Base-by-base conservation (phyloP, 2,888 invertebrate species). In the Watsonalla cultraria region DNA sequence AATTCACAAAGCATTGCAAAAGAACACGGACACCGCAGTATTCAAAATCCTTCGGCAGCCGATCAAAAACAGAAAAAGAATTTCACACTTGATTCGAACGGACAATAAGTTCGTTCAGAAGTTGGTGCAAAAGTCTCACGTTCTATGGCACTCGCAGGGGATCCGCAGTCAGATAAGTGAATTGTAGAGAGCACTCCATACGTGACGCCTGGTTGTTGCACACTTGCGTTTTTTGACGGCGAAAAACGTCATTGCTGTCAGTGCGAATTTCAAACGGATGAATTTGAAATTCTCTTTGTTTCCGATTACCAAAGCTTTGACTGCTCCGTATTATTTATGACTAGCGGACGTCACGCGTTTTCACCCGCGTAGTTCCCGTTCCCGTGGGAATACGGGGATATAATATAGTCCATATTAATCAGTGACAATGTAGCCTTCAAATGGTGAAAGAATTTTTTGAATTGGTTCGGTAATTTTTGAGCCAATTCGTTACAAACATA, bases 151-250 rank as follows among this genome's bases (percentile, higher is more conserved):
- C 57, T 74, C 75, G 68, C 72, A 68, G 64, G 76, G 77, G 74
- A 70, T 59, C 59, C 65, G 54, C 58, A 59, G 66, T 64, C 64
- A 68, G 78, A 78, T 82, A 82, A 82, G 77, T 82, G 81, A 82
- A 82, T 82, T 81, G 76, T 78, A 73, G 76, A 75, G 72, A 68
- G 70, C 66, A 53, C 55, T 55, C 64, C 72, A 78, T 70, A 78
- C 79, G 79, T 77, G 78, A 74, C 68, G 64, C 55, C 53, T 47
- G 54, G 55, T 49, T 45, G 42, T 62, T 62, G 52, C 51, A 56
- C 56, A 61, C 60, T 60, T 51, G 59, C 55, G 64, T 24, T 47
- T 39, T 57, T 50, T 46, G 51, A 45, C 54, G 54, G 51, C 53
- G 46, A 24, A 53, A 61, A 53, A 53, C 11, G 46, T 51, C 50